Conservation (phyloP, 2,113 vertebrate genomes). For the Cettia cetti region DNA sequence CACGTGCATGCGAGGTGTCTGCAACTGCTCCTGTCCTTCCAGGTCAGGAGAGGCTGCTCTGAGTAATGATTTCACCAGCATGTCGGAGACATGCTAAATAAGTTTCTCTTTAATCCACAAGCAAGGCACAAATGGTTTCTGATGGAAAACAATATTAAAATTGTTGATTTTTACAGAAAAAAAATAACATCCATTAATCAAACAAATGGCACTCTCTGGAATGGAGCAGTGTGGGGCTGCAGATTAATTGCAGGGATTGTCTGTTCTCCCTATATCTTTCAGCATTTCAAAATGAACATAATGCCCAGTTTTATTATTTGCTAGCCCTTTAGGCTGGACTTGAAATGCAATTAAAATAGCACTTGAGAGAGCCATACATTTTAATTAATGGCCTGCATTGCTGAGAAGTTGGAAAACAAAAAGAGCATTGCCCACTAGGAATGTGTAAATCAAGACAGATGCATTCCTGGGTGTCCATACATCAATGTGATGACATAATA, state of each 20-base stretch:
- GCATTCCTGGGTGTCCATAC: background rate
- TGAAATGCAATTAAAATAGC: conserved; percentile 39
- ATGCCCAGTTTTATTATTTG: background rate
- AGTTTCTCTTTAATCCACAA: conserved; percentile 7
- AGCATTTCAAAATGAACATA: background rate
- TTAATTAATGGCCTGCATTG: conserved; percentile 35
- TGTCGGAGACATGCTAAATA: background rate
- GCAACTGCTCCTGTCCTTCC: background rate
- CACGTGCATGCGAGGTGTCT: rapidly evolving
- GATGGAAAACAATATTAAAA: conserved; percentile 26
- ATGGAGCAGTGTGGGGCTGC: background rate
- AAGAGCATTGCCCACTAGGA: background rate
- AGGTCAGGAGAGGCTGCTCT: background rate
- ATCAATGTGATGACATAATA: background rate
- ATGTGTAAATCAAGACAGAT: conserved; percentile 36
- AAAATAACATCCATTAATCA: conserved; percentile 32
- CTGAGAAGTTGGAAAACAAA: conserved; percentile 28
- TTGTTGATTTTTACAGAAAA: conserved; percentile 22
- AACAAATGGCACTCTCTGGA: conserved; percentile 21
- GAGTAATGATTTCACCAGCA: background rate
- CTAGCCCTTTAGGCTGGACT: background rate
- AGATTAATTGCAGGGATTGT: background rate
- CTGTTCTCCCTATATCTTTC: background rate
- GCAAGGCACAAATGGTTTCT: background rate
- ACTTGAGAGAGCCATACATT: conserved; percentile 48